Conservation (phyloP, 2,113 vertebrate genomes). For the Cololabis saira region DNA sequence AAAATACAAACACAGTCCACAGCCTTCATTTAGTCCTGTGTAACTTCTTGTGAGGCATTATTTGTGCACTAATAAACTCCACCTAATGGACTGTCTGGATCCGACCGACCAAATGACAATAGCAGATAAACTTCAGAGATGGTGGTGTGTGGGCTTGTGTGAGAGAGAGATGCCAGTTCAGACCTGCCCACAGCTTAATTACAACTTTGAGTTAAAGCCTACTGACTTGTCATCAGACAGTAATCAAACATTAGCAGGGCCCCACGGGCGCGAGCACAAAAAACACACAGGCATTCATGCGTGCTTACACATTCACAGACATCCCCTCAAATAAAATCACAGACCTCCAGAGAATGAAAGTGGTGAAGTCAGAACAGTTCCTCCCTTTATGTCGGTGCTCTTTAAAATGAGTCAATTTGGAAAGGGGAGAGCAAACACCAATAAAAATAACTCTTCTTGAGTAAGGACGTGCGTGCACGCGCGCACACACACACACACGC, state of each 20-base stretch:
- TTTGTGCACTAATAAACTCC: conserved; percentile 23
- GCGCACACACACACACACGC: too few relatives aligned
- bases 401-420: conserved; percentile 7
- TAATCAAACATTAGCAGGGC: conserved; percentile 77
- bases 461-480: too few relatives aligned
- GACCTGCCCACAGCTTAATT: conserved; percentile 88
- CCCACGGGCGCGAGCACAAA: conserved; percentile 30
- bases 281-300: neutral
- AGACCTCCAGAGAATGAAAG: neutral
- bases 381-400: neutral
- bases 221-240: conserved; percentile 80
- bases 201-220: conserved; percentile 82
- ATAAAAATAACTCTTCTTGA: conserved; percentile 9
- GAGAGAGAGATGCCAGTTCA: conserved; percentile 75
- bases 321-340: neutral
- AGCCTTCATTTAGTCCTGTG: conserved; percentile 9
- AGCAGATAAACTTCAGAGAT: conserved; percentile 75
- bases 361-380: conserved; percentile 10
- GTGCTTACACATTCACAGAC: neutral
- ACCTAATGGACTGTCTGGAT: conserved; percentile 52
- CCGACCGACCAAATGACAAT: conserved; percentile 60
- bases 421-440: neutral
- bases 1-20: conserved; percentile 1
- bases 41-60: conserved; percentile 9
- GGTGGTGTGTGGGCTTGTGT: conserved; percentile 39